phyloP scores from a whole-genome alignment of 1,140 invertebrate genomes.

The Akabosia matsudoensis region DNA sequence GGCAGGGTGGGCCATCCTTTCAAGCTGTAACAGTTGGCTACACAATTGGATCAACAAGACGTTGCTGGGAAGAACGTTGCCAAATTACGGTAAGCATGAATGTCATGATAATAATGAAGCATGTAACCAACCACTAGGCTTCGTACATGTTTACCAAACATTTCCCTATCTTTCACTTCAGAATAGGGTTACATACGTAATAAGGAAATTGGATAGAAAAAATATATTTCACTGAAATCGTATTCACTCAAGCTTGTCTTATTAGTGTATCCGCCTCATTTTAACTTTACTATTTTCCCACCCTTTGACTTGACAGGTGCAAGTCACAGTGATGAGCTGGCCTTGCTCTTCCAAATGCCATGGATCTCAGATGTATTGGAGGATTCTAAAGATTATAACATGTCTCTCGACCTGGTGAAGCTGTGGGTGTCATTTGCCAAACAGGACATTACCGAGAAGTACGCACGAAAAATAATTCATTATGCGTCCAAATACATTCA shows the following conservation, averaged over 20 bases:
- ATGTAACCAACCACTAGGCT: too few relatives aligned
- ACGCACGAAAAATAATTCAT: too few relatives aligned
- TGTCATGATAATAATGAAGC: too few relatives aligned
- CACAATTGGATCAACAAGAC: conserved; percentile 18
- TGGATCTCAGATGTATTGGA: conserved; percentile 33
- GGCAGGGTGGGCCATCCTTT: conserved; percentile 14
- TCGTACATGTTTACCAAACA: too few relatives aligned
- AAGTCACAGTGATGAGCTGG: conserved; percentile 38
- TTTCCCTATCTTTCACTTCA: too few relatives aligned
- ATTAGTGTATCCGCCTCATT: too few relatives aligned
- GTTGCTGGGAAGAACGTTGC: conserved; percentile 9
- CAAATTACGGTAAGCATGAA: conserved; percentile 14
- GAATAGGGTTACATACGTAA: too few relatives aligned
- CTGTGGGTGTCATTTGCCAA: conserved; percentile 39
- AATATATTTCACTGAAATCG: too few relatives aligned
- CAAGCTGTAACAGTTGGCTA: conserved; percentile 20
- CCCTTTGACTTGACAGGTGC: conserved; percentile 25
- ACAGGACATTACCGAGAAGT: background rate
- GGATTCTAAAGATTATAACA: conserved; percentile 37
- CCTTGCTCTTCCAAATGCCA: conserved; percentile 40
- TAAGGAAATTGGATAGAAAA: too few relatives aligned
- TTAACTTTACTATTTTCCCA: too few relatives aligned
- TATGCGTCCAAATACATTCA: background rate
- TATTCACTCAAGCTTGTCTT: too few relatives aligned
- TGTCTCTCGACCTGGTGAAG: conserved; percentile 37